Base-by-base conservation (phyloP, 2,888 invertebrate genomes). In the Epinotia nisella region DNA sequence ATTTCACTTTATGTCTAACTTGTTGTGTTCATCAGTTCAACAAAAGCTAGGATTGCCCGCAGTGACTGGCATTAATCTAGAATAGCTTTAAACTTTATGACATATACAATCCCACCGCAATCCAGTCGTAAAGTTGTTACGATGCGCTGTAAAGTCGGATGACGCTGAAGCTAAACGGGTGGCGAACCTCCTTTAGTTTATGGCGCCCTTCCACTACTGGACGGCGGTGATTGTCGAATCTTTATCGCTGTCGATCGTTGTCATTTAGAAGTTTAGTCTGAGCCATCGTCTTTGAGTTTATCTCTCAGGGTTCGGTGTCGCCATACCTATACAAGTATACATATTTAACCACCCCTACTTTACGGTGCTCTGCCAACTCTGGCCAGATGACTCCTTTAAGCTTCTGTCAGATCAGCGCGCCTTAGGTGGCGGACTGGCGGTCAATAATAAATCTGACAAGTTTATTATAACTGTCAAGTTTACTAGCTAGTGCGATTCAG, bases 91-190 rank as follows among this genome's bases (percentile, higher is more conserved):
- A 19, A 35, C 61, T 72, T 66, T 60, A 71, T 49, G 67, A 9
- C 59, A 21, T 39, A 53, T 61, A 55, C 59, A 70, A 70, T 70
- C 45, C 56, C n/a, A 49, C 71, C 60, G 71, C 71, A 61, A 67
- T 72, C 67, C 61, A 61, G 55, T 56, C 66, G 67, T 72, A 72
- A 72, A 72, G 59, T 35, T 19, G 67, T 67, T 59, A 71, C 71
- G 71, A 71, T 51, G 39, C 71, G 71, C 71, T 72, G 67, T 72
- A 72, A 72, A 72, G 19, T 45, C 55, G 71, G 60, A 66, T 55
- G 71, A n/a, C 60, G 60, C 41, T 35, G 56, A 39, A 64, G 45
- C 61, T 55, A 55, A 55, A 71, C 66, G 66, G 55, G 64, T 64
- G 56, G 5, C n/a, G n/a, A 49, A 49, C 58, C 49, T 65, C 64